Conservation (phyloP, 2,888 invertebrate genomes). For the Meteorus cinctellus region DNA sequence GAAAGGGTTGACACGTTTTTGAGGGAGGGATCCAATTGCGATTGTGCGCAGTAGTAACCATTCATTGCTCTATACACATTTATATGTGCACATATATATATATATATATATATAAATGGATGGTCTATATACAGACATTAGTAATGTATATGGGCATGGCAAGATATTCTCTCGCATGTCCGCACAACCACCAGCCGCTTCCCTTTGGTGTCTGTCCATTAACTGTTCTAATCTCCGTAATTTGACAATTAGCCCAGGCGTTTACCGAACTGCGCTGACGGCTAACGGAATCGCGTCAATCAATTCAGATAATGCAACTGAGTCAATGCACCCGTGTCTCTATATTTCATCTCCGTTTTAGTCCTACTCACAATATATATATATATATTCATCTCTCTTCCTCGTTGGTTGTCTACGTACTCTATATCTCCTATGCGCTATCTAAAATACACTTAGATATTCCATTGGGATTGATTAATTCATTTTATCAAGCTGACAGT, state of each 20-base stretch:
- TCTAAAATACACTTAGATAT: conserved; percentile 35
- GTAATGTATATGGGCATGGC: neutral
- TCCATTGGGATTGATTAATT: conserved; percentile 48
- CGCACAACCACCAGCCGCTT: conserved; percentile 33
- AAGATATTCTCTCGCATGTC: conserved; percentile 36
- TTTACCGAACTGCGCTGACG: conserved; percentile 42
- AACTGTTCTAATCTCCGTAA: conserved; percentile 65
- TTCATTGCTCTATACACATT: neutral
- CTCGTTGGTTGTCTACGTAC: conserved; percentile 18
- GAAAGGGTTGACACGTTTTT: conserved; percentile 29
- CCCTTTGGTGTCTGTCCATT: conserved; percentile 57
- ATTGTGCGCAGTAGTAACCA: conserved; percentile 40
- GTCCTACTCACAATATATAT: conserved; percentile 7
- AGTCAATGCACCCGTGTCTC: conserved; percentile 43
- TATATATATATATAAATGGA: conserved; percentile 1
- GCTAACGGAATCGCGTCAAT: conserved; percentile 53
- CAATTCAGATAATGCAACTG: conserved; percentile 46
- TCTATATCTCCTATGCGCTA: conserved; percentile 12
- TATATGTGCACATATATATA: too few species aligned
- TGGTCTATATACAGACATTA: conserved; percentile 4
- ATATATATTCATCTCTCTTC: neutral
- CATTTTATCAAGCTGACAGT: conserved; percentile 43
- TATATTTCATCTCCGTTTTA: conserved; percentile 40
- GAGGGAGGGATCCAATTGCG: conserved; percentile 32
- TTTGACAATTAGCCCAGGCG: conserved; percentile 62